phyloP scores from a whole-genome alignment of 2,888 invertebrate genomes.

The Nezara viridula region DNA sequence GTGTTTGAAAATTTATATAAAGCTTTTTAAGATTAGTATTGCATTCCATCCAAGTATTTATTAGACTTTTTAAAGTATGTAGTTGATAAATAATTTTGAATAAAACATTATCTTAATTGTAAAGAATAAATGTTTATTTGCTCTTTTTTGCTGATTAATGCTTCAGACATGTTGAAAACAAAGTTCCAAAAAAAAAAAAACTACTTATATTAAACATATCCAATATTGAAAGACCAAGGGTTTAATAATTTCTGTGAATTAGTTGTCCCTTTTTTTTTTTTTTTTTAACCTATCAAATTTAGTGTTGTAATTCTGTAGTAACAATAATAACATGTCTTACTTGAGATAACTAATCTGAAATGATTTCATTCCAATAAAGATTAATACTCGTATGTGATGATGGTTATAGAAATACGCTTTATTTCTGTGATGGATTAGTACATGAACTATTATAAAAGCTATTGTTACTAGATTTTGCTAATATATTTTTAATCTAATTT shows the following conservation, averaged over 20 bases:
- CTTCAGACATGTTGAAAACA: background rate
- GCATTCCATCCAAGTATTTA: constrained; percentile 29
- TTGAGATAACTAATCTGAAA: constrained; percentile 9
- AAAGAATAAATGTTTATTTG: background rate
- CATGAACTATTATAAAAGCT: constrained; percentile 44
- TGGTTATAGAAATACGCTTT: constrained; percentile 46
- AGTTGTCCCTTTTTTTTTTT: background rate
- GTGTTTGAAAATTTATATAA: constrained; percentile 37
- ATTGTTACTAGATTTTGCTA: constrained; percentile 29
- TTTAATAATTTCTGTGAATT: background rate
- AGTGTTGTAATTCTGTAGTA: background rate
- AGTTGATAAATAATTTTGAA: background rate
- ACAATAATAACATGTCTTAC: constrained; percentile 4
- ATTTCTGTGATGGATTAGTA: constrained; percentile 49
- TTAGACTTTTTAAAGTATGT: constrained; percentile 2
- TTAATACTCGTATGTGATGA: constrained; percentile 46
- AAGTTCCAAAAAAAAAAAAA: background rate
- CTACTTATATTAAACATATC: constrained; percentile 10
- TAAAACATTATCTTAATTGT: background rate
- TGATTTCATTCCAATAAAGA: constrained; percentile 34
- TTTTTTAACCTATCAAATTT: background rate
- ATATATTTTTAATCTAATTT: constrained; percentile 46
- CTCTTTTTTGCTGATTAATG: constrained; percentile 12
- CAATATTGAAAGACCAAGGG: constrained; percentile 29
- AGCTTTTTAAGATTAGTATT: constrained; percentile 33